phyloP scores from a whole-genome alignment of 92 coral and sea anemone genomes.

The Phenganax stokvisi region DNA sequence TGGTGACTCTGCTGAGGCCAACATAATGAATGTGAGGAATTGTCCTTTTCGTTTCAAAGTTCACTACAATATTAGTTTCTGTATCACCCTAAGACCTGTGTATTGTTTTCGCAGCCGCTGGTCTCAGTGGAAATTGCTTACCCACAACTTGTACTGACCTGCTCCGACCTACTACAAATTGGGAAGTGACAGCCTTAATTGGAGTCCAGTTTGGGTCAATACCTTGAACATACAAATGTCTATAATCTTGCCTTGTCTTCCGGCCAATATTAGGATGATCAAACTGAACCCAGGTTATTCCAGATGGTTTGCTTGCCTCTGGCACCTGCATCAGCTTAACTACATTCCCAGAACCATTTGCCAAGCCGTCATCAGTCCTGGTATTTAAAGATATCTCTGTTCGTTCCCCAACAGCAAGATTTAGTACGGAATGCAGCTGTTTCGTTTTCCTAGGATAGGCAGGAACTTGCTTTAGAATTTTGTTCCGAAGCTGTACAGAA shows the following conservation, averaged over 20 bases:
- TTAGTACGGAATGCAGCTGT: not conserved
- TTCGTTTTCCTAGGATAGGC: constrained; percentile 12
- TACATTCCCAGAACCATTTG: not conserved
- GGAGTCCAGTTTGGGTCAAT: constrained; percentile 22
- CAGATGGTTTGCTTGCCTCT: constrained; percentile 44
- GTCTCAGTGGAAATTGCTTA: constrained; percentile 36
- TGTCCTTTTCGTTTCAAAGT: not conserved
- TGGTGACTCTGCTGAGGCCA: constrained; percentile 28
- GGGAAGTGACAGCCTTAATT: constrained; percentile 27
- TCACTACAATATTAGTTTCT: not conserved
- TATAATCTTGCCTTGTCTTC: too few species aligned
- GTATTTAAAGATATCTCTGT: constrained; percentile 45
- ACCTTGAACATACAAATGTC: not conserved
- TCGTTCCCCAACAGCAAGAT: constrained; percentile 52
- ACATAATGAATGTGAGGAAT: not conserved
- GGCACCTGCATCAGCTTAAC: constrained; percentile 39
- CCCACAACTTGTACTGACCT: constrained; percentile 38
- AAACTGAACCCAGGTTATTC: constrained; percentile 64
- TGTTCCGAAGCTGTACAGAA: constrained; percentile 42
- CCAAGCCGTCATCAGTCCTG: constrained; percentile 44
- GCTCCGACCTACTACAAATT: constrained; percentile 28
- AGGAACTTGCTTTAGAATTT: constrained; percentile 52
- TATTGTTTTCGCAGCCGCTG: constrained; percentile 25
- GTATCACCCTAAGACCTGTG: constrained; percentile 7
- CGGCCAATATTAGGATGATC: constrained; percentile 27